Evolutionary conservation across 2,888 invertebrate genomes (phyloP).

Genomic region (Drosophila kokeensis): DNA sequence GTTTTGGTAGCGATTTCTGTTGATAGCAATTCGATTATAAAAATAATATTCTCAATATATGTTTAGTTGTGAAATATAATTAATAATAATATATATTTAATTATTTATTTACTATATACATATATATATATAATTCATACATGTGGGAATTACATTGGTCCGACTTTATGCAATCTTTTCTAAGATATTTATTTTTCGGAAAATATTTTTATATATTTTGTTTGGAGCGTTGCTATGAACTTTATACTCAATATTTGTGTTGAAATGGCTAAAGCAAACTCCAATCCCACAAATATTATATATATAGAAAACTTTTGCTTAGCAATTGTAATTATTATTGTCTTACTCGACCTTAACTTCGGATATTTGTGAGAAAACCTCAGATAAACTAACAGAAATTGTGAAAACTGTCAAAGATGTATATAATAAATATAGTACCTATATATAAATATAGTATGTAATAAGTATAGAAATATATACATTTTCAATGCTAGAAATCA

Average conservation of each 20-base stretch:
- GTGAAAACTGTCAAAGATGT: background rate
- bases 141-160: background rate
- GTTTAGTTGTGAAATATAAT: background rate
- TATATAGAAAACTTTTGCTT: too few species aligned
- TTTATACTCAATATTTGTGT: background rate
- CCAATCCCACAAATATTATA: background rate
- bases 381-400: too few species aligned
- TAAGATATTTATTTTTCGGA: background rate
- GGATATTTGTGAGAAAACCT: too few species aligned
- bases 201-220: background rate
- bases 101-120: background rate
- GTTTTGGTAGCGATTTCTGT: background rate
- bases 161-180: background rate
- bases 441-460: too few species aligned
- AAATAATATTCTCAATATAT: background rate
- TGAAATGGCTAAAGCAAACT: background rate
- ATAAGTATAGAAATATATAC: accelerated
- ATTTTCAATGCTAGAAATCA: too few species aligned
- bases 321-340: too few species aligned
- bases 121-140: too few species aligned
- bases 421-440: background rate
- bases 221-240: too few species aligned
- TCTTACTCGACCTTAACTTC: too few species aligned
- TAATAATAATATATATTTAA: background rate
- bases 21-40: background rate